Evolutionary conservation across 37 sponge, comb jelly and placozoan species (phyloP), one percentile per base, ranked within the genome.

Genomic region (Petrosia ficiformis): DNA sequence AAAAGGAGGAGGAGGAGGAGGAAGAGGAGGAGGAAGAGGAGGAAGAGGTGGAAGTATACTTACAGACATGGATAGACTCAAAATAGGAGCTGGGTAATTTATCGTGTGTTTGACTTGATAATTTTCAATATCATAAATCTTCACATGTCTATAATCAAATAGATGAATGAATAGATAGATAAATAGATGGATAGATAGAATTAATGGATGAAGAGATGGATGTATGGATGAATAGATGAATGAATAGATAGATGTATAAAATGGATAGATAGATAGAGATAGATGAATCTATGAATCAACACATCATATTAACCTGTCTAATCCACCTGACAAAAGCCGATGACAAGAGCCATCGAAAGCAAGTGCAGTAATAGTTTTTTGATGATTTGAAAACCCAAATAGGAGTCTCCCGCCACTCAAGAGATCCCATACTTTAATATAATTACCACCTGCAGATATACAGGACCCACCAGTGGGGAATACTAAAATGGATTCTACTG

Each of bases 81-180:
- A 89, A 8, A 97, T 84, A 30, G 97, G 90, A 26, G 97, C 86
- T 4, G 97, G 89, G 63, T 97, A 97, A 57, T 79, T 90, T 70
- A 93, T 89, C 26, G 85, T 84, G 43, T 87, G 90, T 3, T 88
- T 65, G 24, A 99, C 96, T 0, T 70, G 79, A 70, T 99, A 99
- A 59, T 84, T 76, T 33, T 80, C 81, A 35, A 95, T 68, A 80
- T 71, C 77, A 70, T 99, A 95, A 82, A 99, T 88, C 75, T 95
- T 99, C 37, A 99, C 67, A 36, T 93, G 99, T 42, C 97, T 91
- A 72, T n/a, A n/a, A n/a, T n/a, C n/a, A n/a, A n/a, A n/a, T n/a
- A n/a, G n/a, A n/a, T n/a, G n/a, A n/a, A n/a, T n/a, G n/a, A n/a
- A n/a, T n/a, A n/a, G n/a, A n/a, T n/a, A n/a, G n/a, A n/a, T n/a